Conservation (phyloP, 1,140 invertebrate species). For the Geopemphigus sp. region DNA sequence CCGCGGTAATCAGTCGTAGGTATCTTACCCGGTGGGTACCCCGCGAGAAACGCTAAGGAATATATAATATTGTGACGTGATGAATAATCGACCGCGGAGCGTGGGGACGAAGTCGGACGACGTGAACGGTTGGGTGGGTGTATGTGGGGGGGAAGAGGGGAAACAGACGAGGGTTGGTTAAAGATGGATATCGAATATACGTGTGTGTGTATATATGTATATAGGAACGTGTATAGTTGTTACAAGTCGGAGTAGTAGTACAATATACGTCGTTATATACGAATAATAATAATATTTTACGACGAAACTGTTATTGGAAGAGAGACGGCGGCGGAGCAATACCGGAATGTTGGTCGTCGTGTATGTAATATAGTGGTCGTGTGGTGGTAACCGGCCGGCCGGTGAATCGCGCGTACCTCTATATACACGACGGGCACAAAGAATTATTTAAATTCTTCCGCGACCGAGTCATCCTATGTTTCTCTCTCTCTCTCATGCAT, state of each 20-base stretch:
- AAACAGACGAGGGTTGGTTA: neutral
- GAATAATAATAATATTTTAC: conserved; percentile 22
- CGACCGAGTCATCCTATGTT: neutral
- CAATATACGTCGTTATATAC: neutral
- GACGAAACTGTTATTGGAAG: neutral
- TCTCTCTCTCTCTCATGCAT: neutral
- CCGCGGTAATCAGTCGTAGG: neutral
- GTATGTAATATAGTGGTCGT: neutral
- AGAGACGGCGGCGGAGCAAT: conserved; percentile 9
- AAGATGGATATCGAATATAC: neutral
- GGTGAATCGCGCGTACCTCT: neutral
- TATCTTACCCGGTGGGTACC: neutral
- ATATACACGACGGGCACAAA: neutral
- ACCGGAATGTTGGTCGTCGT: conserved; percentile 19
- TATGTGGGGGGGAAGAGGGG: neutral
- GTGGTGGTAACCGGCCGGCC: neutral
- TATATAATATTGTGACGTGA: neutral
- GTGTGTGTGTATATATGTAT: too few relatives aligned
- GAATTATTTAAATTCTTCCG: conserved; percentile 29
- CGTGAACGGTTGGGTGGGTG: neutral
- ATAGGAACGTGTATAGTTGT: too few relatives aligned
- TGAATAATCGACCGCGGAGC: conserved; percentile 14
- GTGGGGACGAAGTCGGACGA: too few relatives aligned
- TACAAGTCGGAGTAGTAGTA: neutral
- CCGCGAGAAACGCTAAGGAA: neutral